A percentile compares a stretch with the other conserved stretches of the same genome.
Conservation (phyloP, 37 sponge, comb jelly and placozoan genomes). For the Chondrilla cf. caribensis region DNA sequence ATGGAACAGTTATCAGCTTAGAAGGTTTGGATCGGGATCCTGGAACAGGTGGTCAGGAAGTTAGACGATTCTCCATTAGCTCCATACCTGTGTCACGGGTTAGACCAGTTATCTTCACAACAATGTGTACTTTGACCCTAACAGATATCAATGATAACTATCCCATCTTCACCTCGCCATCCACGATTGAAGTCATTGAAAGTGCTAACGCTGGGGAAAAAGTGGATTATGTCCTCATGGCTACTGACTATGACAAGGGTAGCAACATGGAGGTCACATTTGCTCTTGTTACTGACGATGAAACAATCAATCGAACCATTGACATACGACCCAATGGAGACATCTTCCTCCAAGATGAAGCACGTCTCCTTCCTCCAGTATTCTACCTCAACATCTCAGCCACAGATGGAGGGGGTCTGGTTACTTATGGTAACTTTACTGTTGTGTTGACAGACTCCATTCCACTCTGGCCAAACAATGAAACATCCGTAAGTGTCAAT, state of each 20-base stretch:
- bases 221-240: conserved; percentile 18
- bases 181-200: conserved; percentile 17
- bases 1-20: conserved; percentile 25
- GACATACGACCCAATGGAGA: conserved; percentile 19
- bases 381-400: conserved; percentile 17
- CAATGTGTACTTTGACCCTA: conserved; percentile 32
- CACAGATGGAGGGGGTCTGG: conserved; percentile 34
- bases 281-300: conserved; percentile 12
- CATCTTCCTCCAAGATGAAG: conserved; percentile 10
- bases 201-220: conserved; percentile 37
- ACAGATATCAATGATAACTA: conserved; percentile 78
- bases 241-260: conserved; percentile 61
- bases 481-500: conserved; percentile 16
- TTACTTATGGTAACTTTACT: conserved; percentile 14
- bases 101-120: not conserved
- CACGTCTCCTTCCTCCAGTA: not conserved
- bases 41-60: conserved; percentile 44
- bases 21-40: conserved; percentile 60
- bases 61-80: not conserved
- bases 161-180: conserved; percentile 33
- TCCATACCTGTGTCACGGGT: conserved; percentile 26
- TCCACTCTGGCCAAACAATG: conserved; percentile 41
- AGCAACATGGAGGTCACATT: conserved; percentile 51
- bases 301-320: conserved; percentile 28
- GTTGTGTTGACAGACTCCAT: conserved; percentile 39